Percentiles rank a stretch among this genome's conserved stretches.
phyloP scores from a whole-genome alignment of 2,797 vertebrate genomes.

The Rhinoraja longicauda region DNA sequence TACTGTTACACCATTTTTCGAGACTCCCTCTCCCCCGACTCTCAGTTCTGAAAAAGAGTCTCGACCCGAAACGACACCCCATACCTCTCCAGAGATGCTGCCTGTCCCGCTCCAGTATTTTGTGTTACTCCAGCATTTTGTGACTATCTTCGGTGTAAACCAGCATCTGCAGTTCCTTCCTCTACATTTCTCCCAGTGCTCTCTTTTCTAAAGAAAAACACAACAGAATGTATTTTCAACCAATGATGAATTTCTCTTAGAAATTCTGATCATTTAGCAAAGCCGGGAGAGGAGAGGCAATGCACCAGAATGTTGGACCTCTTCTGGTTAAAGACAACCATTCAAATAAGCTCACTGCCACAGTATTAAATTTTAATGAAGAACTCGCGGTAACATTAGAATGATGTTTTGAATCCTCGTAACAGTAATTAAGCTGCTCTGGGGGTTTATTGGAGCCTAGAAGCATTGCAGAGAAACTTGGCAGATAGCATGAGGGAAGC shows the following conservation, averaged over 20 bases:
- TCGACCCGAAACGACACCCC: too few species aligned
- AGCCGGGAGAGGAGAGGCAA: not conserved
- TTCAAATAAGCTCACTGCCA: slow-evolving; percentile 16
- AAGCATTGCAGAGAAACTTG: not conserved
- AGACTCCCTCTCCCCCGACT: too few species aligned
- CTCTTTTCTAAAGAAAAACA: not conserved
- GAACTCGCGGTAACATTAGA: slow-evolving; percentile 29
- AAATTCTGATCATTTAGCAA: not conserved
- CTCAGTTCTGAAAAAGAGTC: too few species aligned
- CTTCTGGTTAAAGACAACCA: not conserved
- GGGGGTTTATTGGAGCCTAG: not conserved
- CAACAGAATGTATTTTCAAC: not conserved
- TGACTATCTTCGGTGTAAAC: too few species aligned
- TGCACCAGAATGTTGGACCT: not conserved
- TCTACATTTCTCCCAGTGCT: not conserved
- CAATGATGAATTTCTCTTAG: not conserved
- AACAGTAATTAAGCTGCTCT: slow-evolving; percentile 35
- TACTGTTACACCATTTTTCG: too few species aligned
- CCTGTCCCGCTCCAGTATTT: too few species aligned
- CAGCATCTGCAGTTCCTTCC: too few species aligned
- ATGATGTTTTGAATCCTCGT: not conserved
- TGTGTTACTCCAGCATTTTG: too few species aligned
- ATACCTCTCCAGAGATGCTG: too few species aligned
- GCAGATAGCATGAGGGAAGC: not conserved
- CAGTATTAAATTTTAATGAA: slow-evolving; percentile 30